These are phyloP conservation scores for Parasteatoda tepidariorum DNA, from an alignment of 1,140 invertebrate species.

Conservation along the genomic window DNA sequence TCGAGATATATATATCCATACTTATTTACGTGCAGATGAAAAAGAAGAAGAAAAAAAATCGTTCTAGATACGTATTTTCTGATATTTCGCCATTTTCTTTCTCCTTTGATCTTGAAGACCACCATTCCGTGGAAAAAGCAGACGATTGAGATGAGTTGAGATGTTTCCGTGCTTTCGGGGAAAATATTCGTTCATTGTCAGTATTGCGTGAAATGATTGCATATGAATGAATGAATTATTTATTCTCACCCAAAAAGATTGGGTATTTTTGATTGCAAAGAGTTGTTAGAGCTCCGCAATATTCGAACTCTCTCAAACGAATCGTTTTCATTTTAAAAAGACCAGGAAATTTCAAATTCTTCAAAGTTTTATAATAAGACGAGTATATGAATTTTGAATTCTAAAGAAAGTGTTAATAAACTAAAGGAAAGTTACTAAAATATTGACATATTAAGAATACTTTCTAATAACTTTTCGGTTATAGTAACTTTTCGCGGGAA, in stretches of 20 bases:
- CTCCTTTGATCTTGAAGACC: conserved; percentile 31
- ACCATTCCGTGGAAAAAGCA: conserved; percentile 2
- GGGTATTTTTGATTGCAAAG: background rate
- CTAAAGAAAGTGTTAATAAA: too few relatives aligned
- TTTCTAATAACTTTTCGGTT: too few relatives aligned
- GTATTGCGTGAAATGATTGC: conserved; percentile 44
- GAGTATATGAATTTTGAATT: too few relatives aligned
- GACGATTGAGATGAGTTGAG: conserved; percentile 15
- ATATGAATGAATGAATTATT: conserved; percentile 45
- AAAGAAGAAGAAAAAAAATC: background rate
- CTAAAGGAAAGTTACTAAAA: too few relatives aligned
- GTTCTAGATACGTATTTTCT: background rate
- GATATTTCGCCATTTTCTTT: background rate
- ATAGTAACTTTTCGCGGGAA: too few relatives aligned
- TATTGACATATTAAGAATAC: too few relatives aligned
- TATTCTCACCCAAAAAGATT: conserved; percentile 3
- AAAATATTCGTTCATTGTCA: background rate
- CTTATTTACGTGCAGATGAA: background rate
- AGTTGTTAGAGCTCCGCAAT: background rate
- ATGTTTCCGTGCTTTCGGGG: background rate
- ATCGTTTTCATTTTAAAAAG: background rate
- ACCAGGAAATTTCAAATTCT: background rate
- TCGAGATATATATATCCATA: background rate
- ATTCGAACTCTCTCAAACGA: background rate
- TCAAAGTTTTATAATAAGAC: too few relatives aligned